These are phyloP conservation scores for Leptinotarsa rubiginosa DNA, from an alignment of 2,888 invertebrate genomes.

Conservation along the genomic window DNA sequence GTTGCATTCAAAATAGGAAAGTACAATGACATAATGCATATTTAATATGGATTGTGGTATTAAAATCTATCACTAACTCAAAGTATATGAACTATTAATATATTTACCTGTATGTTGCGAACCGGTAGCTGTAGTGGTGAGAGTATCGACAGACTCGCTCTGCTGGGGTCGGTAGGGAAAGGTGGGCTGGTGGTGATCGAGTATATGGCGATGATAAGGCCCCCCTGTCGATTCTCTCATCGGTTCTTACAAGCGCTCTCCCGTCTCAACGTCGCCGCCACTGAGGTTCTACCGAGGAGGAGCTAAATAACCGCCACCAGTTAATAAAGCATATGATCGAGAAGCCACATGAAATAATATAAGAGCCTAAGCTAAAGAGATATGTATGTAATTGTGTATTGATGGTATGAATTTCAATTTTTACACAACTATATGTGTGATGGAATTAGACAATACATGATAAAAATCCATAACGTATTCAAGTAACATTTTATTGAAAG, in stretches of 20 bases:
- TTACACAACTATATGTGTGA: too few species aligned
- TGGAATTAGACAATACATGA: too few species aligned
- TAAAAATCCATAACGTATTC: too few species aligned
- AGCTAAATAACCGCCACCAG: constrained; percentile 40
- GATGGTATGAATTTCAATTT: too few species aligned
- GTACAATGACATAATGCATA: too few species aligned
- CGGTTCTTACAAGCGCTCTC: constrained; percentile 35
- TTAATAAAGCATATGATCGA: constrained; percentile 23
- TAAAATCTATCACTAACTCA: neutral
- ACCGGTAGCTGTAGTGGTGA: constrained; percentile 62
- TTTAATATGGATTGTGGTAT: too few species aligned
- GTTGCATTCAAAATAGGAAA: too few species aligned
- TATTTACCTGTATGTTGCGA: constrained; percentile 63
- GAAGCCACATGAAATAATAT: neutral
- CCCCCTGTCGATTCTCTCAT: constrained; percentile 53
- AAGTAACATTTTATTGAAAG: too few species aligned
- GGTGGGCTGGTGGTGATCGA: constrained; percentile 54
- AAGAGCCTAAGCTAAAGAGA: neutral
- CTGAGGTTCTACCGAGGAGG: constrained; percentile 32
- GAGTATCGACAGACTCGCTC: constrained; percentile 62
- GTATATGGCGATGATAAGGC: constrained; percentile 55
- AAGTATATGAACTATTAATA: constrained; percentile 7
- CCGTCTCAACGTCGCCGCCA: constrained; percentile 29
- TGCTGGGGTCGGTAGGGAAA: constrained; percentile 52
- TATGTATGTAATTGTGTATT: neutral